Evolutionary conservation across 2,113 vertebrate genomes (phyloP).

Genomic region (Oncorhynchus kisutch): DNA sequence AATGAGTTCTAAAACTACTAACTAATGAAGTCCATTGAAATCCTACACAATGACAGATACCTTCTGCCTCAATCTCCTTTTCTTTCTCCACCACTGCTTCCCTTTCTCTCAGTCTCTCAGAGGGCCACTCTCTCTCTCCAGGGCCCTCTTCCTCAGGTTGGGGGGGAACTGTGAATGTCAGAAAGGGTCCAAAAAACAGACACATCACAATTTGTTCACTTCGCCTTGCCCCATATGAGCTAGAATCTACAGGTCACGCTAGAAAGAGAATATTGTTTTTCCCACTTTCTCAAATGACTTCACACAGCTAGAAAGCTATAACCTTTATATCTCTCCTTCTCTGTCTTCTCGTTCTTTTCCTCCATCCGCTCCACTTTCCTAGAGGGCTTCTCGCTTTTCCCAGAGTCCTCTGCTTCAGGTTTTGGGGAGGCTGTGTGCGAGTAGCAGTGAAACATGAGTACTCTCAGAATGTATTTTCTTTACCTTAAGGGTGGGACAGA

Average conservation of each 20-base stretch:
- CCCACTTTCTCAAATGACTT: not conserved
- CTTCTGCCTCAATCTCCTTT: not conserved
- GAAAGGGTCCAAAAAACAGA: not conserved
- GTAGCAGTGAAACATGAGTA: slow-evolving; percentile 23
- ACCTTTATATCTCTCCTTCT: not conserved
- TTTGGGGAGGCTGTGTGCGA: slow-evolving; percentile 33
- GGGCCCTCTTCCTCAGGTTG: not conserved
- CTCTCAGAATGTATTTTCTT: slow-evolving; percentile 4
- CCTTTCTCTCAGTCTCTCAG: not conserved
- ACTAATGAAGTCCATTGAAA: too few species aligned
- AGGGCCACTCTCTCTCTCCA: not conserved
- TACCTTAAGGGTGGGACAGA: slow-evolving; percentile 6
- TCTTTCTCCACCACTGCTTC: not conserved
- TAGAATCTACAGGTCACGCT: not conserved
- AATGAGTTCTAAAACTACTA: too few species aligned
- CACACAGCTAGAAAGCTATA: not conserved
- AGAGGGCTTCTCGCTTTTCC: slow-evolving; percentile 45
- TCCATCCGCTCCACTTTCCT: slow-evolving; percentile 41
- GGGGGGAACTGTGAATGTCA: not conserved
- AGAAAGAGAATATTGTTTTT: not conserved
- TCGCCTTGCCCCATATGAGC: not conserved
- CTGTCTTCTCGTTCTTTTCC: not conserved
- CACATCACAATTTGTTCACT: slow-evolving; percentile 33
- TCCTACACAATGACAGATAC: not conserved
- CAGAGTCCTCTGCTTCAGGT: slow-evolving; percentile 47